Percentiles rank a stretch among this genome's conserved stretches.
Conservation (phyloP, 2,888 invertebrate genomes). For the Neoscelio sp. region DNA sequence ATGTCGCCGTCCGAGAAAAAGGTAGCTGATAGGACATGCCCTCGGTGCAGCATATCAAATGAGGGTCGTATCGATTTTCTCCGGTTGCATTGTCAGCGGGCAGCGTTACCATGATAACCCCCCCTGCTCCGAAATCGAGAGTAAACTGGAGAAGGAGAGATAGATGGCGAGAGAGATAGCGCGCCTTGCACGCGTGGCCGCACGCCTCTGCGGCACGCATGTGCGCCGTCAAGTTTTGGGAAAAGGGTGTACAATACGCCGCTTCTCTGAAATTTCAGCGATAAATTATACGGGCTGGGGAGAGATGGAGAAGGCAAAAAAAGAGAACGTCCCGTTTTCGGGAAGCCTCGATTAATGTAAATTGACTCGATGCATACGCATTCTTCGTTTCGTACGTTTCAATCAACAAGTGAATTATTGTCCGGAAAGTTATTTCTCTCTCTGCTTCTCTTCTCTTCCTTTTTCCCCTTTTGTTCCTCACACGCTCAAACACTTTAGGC, state of each 20-base stretch:
- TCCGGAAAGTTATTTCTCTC: not conserved
- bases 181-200: constrained; percentile 33
- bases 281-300: constrained; percentile 24
- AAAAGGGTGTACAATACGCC: not conserved
- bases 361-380: constrained; percentile 29
- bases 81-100: constrained; percentile 78
- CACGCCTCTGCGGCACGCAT: no score
- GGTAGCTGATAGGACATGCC: constrained; percentile 72
- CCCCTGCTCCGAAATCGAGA: constrained; percentile 68
- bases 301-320: no score
- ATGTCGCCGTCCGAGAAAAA: constrained; percentile 48
- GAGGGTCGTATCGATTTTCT: constrained; percentile 79
- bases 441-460: not conserved
- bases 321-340: constrained; percentile 20
- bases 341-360: constrained; percentile 28
- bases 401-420: constrained; percentile 58
- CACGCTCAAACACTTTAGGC: constrained; percentile 4
- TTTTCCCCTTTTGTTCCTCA: constrained; percentile 20
- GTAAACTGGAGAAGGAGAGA: constrained; percentile 51
- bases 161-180: constrained; percentile 1
- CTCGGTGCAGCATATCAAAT: constrained; percentile 77
- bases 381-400: constrained; percentile 34
- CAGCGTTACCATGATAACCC: constrained; percentile 82
- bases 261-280: not conserved
- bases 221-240: constrained; percentile 30